Base-by-base conservation (phyloP, 1,140 invertebrate species). In the Oncopeltus fasciatus region DNA sequence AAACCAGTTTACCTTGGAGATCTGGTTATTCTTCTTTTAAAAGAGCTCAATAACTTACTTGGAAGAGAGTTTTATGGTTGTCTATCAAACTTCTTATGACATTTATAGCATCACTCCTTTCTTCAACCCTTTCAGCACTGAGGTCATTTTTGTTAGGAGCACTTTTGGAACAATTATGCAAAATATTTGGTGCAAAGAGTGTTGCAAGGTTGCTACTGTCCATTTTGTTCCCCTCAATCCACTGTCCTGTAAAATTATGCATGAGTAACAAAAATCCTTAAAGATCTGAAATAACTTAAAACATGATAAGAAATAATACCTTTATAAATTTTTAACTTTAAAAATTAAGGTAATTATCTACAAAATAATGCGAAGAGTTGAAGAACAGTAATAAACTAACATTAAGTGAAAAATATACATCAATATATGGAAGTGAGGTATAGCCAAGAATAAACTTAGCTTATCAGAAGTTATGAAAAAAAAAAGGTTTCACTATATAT, bases 161-260 rank as follows among this genome's bases (percentile, higher is more conserved):
- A 63, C 85, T 57, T 27, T 63, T 62, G 33, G 56, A 33, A 58
- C 63, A 80, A 62, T 80, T 84, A 68, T 93, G 90, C 47, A 95
- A 79, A 68, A 96, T 90, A 72, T 95, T 95, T 1, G 92, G 92
- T 1, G 92, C 92, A 73, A 96, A 92, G 24, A 95, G 81, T 3
- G 91, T 95, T 0, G 92, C 92, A 63, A 96, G 75, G 73, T 94
- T 95, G 44, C 82, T 86, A 12, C 86, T 83, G 72, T 94, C 90
- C 92, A 96, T 96, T 78, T 91, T 94, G 76, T 95, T 95, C 2
- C 92, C 92, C 26, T 80, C 70, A 47, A 87, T 64, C 74, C 82
- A 76, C 65, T 83, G 78, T 38, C 83, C 83, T 75, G 66, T 47
- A 69, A 2, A 57, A 26, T n/a, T n/a, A n/a, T n/a, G n/a, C n/a